A percentile compares a stretch with the other conserved stretches of the same genome.
phyloP scores from a whole-genome alignment of 2,113 vertebrate species.

The Macrotus californicus region DNA sequence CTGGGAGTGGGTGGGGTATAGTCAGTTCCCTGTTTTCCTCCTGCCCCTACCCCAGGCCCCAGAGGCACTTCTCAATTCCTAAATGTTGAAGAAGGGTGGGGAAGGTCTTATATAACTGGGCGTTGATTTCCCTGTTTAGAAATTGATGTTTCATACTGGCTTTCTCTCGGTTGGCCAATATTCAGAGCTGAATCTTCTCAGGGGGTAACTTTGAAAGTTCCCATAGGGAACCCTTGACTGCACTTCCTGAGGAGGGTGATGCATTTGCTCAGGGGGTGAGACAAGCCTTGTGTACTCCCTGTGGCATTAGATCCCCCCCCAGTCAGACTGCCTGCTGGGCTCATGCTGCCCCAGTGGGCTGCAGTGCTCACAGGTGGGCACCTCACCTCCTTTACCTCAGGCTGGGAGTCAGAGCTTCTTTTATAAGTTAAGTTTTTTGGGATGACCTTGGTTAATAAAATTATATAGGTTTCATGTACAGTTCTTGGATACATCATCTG shows the following conservation, averaged over 20 bases:
- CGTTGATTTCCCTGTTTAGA: background rate
- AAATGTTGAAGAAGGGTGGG: background rate
- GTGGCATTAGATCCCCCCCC: fast-evolving
- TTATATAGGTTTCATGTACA: no score
- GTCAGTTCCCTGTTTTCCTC: background rate
- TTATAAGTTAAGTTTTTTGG: no score
- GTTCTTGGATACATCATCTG: no score
- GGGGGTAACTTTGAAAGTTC: background rate
- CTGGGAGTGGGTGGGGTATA: background rate
- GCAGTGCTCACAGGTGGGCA: background rate
- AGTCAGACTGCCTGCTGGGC: background rate
- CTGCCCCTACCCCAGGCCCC: no score
- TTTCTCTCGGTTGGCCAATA: background rate
- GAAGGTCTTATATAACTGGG: background rate
- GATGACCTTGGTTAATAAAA: background rate
- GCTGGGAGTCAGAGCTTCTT: background rate
- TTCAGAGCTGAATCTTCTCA: background rate
- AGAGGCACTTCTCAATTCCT: background rate
- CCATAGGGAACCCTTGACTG: background rate
- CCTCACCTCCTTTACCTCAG: background rate
- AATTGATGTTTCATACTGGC: background rate
- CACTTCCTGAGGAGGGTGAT: background rate
- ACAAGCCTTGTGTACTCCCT: background rate
- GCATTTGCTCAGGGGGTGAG: background rate
- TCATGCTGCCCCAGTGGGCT: background rate